Evolutionary conservation across 2,113 vertebrate genomes (phyloP), one percentile per base, ranked within the genome.

Genomic region (Lepus europaeus): DNA sequence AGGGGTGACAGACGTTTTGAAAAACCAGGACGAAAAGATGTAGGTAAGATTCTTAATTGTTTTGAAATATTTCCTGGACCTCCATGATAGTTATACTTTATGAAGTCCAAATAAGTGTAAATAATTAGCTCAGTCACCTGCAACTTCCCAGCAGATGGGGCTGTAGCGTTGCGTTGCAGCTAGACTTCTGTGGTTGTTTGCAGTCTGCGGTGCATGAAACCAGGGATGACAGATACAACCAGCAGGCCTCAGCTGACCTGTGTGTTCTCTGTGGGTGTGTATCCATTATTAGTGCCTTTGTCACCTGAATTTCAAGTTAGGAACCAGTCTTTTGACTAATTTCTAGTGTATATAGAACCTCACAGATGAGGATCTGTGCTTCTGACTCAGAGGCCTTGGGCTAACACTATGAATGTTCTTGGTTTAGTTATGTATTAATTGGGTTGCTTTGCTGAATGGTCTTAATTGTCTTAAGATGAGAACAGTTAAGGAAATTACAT

Each of bases 1-100:
- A 99, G 99, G 99, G 99, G 99, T 97, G 99, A 99, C 98, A 99
- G 99, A 97, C 98, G 99, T 98, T 99, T 99, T 99, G 99, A 99
- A 99, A 99, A 99, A 98, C 99, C 99, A 98, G 99, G 99, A 97
- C 99, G 99, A 98, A 99, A 99, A 99, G 99, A 99, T 97, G 98
- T 99, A 99, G 99, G 99, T 99, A 98, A 98, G 99, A 91, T 98
- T 97, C 79, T 97, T 97, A 85, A 19, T 70, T 97, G 72, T 90
- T 95, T 94, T 88, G 31, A 94, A 97, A 81, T 96, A 68, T 53
- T 82, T 93, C 39, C 22, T 91, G 59, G 17, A 87, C 49, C 69
- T 79, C 14, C 20, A 10, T 90, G n/a, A n/a, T 70, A 17, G 1
- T 89, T 74, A 6, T 96, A 76, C 19, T 64, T 88, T 80, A 73